Base-by-base conservation (phyloP, 2,113 vertebrate species). In the Microtus pennsylvanicus region DNA sequence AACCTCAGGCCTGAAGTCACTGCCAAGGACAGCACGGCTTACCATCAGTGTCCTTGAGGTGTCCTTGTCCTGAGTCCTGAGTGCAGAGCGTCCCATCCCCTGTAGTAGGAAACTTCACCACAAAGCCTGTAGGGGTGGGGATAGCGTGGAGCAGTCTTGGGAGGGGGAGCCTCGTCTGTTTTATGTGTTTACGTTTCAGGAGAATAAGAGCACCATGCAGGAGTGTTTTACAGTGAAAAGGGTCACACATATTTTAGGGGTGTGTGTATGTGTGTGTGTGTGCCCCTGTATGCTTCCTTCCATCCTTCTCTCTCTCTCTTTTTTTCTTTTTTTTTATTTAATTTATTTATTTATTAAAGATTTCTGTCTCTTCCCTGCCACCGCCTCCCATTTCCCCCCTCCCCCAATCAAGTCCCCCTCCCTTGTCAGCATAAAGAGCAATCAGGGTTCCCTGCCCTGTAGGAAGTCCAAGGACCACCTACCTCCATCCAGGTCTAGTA, bases 111-210 rank as follows among this genome's bases (percentile, higher is more conserved):
- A 86, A 55, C 8, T 13, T 70, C 22, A 77, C 52, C 55, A 74
- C 16, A 70, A 77, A 78, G 8, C 47, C 45, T 1, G 21, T 28
- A 21, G 17, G 7, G 28, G 22, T 42, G 4, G 4, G 58, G 55
- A 8, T 7, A 35, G n/a, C 17, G 10, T 0, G 4, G 7, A 22
- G n/a, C 5, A 35, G 14, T 10, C 78, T n/a, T 10, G 9, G 58
- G 75, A 63, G 10, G 1, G 10, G 38, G 33, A 45, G 14, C 6
- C 42, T 10, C 10, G 24, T 83, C 52, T 55, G 82, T 16, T 70
- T 80, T 77, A 82, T 7, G 0, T 21, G 82, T 47, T 75, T 26
- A 65, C 33, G 22, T 14, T 47, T 92, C 14, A 47, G 42, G 72
- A 61, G 94, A 81, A 52, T 26, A 21, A 77, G 24, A 30, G 38